Conservation (phyloP, 2,888 invertebrate species). For the Lasiommata megera region DNA sequence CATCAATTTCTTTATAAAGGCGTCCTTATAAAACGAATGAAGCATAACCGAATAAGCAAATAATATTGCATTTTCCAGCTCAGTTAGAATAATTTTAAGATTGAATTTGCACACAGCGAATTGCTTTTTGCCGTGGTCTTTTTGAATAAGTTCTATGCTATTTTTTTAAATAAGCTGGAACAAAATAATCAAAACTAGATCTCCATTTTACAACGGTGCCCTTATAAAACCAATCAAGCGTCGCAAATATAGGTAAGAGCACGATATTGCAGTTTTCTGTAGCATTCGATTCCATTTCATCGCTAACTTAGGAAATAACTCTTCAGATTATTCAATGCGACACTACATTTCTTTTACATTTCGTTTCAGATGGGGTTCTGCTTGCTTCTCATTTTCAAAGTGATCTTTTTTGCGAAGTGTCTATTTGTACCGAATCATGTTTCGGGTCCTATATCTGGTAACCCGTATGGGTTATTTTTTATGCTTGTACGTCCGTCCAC, state of each 20-base stretch:
- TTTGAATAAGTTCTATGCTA: not conserved
- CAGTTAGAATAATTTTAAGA: not conserved
- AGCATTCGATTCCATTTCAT: not conserved
- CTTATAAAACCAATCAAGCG: slow-evolving; percentile 2
- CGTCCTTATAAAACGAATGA: not conserved
- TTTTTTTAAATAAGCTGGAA: not conserved
- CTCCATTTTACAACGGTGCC: not conserved
- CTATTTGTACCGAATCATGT: no score
- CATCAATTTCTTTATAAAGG: no score
- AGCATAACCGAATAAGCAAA: not conserved
- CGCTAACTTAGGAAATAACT: not conserved
- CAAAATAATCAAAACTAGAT: not conserved
- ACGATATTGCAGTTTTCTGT: not conserved
- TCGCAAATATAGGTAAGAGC: not conserved
- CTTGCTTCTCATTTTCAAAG: not conserved
- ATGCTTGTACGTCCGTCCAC: no score
- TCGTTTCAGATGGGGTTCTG: not conserved
- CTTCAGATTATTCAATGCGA: not conserved
- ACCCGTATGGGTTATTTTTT: no score
- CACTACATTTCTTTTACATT: not conserved
- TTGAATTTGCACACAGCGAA: not conserved
- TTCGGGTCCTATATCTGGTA: no score
- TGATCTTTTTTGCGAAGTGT: no score
- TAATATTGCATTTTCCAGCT: not conserved
- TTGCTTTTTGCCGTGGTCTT: not conserved